Conservation (phyloP, 2,888 invertebrate genomes). For the Athripsodes cinereus region DNA sequence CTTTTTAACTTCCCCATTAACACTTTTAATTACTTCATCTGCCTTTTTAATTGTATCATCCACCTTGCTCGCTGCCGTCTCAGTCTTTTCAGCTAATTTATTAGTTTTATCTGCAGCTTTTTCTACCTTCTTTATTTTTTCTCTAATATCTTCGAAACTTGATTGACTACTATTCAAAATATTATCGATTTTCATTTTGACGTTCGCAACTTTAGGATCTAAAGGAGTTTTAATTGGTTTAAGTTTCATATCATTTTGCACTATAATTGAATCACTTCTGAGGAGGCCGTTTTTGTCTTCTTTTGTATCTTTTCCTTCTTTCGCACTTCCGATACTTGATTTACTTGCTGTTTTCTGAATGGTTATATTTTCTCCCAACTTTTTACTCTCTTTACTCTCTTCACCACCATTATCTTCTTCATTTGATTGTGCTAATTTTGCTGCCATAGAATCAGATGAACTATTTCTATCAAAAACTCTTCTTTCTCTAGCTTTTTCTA, state of each 20-base stretch:
- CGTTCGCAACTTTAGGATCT: slow-evolving; percentile 47
- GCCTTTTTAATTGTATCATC: slow-evolving; percentile 35
- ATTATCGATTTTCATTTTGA: slow-evolving; percentile 45
- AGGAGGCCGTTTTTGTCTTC: slow-evolving; percentile 9
- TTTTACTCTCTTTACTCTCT: slow-evolving; percentile 13
- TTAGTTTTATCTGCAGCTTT: slow-evolving; percentile 10
- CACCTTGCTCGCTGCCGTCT: slow-evolving; percentile 32
- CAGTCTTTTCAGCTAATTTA: slow-evolving; percentile 25
- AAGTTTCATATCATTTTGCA: slow-evolving; percentile 41
- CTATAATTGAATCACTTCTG: slow-evolving; percentile 31
- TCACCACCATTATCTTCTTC: slow-evolving; percentile 14
- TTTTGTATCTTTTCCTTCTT: slow-evolving; percentile 22
- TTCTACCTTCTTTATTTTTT: slow-evolving; percentile 22
- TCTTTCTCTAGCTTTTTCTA: slow-evolving; percentile 49
- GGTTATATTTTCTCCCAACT: slow-evolving; percentile 20
- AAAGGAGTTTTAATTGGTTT: slow-evolving; percentile 43
- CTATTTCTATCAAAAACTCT: slow-evolving; percentile 44
- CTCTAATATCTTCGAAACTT: slow-evolving; percentile 41
- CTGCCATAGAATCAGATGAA: slow-evolving; percentile 43
- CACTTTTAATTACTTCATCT: slow-evolving; percentile 30
- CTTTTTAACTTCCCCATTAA: slow-evolving; percentile 29
- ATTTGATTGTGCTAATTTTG: slow-evolving; percentile 35
- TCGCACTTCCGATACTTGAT: slow-evolving; percentile 23
- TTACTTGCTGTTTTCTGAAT: slow-evolving; percentile 28
- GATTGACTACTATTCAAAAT: slow-evolving; percentile 47